Percentiles rank a stretch among this genome's conserved stretches.
phyloP scores from a whole-genome alignment of 2,113 vertebrate species.

The Zeus faber region DNA sequence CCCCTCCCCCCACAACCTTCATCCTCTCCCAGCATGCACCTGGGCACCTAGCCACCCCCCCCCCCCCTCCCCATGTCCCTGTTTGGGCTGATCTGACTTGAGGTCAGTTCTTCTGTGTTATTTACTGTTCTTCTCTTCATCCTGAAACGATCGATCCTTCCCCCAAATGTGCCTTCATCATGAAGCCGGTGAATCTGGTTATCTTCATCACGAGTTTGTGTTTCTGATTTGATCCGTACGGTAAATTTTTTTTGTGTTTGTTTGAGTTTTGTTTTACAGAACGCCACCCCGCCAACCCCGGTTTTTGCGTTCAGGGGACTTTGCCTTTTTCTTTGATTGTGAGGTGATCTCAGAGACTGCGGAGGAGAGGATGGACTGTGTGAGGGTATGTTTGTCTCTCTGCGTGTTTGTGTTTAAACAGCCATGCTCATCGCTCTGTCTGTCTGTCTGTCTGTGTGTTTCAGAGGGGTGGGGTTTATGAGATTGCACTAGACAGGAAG shows the following conservation, averaged over 20 bases:
- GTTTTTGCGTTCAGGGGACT: conserved; percentile 42
- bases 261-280: conserved; percentile 28
- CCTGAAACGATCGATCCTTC: conserved; percentile 34
- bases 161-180: conserved; percentile 73
- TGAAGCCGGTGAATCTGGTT: conserved; percentile 32
- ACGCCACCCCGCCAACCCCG: no score
- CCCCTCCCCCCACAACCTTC: neutral
- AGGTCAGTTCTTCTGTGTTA: no score
- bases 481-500: no score
- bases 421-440: neutral
- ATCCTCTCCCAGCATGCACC: conserved; percentile 25
- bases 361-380: conserved; percentile 29
- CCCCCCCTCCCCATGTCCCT: conserved; percentile 18
- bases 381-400: conserved; percentile 6
- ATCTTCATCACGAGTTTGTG: conserved; percentile 28
- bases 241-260: neutral
- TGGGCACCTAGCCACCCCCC: conserved; percentile 3
- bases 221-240: conserved; percentile 8
- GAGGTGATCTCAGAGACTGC: conserved; percentile 75
- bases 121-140: no score
- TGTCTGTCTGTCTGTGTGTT: conserved; percentile 19
- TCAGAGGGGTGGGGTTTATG: no score
- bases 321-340: conserved; percentile 52
- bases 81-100: no score
- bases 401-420: neutral